phyloP scores from a whole-genome alignment of 2,888 invertebrate genomes.

The Eristalis intricaria region DNA sequence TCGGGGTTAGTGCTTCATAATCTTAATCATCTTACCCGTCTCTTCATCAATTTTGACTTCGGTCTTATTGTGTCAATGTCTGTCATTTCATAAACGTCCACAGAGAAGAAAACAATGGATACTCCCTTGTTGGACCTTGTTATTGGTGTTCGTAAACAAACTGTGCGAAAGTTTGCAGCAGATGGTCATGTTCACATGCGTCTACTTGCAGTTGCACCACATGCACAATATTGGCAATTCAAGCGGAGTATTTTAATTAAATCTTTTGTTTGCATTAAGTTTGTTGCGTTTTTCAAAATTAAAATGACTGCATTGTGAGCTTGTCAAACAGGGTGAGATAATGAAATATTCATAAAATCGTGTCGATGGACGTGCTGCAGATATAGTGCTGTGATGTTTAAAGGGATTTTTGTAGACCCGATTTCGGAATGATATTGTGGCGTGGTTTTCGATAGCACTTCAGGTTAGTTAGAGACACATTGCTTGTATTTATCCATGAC shows the following conservation, averaged over 20 bases:
- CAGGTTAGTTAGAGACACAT: too few species aligned
- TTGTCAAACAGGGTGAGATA: not conserved
- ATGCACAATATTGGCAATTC: constrained; percentile 29
- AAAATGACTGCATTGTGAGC: not conserved
- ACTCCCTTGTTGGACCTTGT: not conserved
- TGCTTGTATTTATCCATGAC: too few species aligned
- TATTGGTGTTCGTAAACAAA: not conserved
- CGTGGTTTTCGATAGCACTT: too few species aligned
- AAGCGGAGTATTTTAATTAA: constrained; percentile 34
- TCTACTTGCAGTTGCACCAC: not conserved
- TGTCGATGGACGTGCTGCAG: too few species aligned
- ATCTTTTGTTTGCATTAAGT: constrained; percentile 24
- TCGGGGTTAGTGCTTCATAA: not conserved
- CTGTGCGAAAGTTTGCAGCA: not conserved
- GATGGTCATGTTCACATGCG: not conserved
- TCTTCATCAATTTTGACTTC: not conserved
- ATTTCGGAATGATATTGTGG: too few species aligned
- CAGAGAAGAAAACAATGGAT: not conserved
- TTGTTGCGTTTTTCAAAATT: not conserved
- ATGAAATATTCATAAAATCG: not conserved
- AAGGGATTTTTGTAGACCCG: too few species aligned
- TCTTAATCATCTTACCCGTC: not conserved
- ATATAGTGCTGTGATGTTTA: too few species aligned
- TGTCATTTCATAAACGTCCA: not conserved
- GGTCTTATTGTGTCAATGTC: not conserved